A percentile compares a stretch with the other conserved stretches of the same genome.
These are phyloP conservation scores for Drosophila mojavensis DNA, from an alignment of 1,140 invertebrate genomes.

Conservation along the genomic window DNA sequence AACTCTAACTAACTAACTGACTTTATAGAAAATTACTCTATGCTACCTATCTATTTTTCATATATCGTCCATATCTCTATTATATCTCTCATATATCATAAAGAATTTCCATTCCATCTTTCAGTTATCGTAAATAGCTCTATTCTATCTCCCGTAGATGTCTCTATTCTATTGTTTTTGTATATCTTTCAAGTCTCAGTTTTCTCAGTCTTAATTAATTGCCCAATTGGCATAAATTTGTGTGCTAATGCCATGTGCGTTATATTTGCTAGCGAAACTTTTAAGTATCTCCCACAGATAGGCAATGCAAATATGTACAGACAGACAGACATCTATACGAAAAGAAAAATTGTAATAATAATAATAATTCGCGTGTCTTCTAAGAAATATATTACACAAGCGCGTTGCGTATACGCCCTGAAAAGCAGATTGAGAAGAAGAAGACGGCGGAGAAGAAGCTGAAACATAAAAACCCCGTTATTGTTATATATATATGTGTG, in stretches of 20 bases:
- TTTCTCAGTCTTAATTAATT: slow-evolving; percentile 11
- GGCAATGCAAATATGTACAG: slow-evolving; percentile 3
- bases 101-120: no score
- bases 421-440: slow-evolving; percentile 34
- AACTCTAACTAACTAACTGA: no score
- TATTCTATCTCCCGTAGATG: no score
- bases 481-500: neutral
- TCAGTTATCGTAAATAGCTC: no score
- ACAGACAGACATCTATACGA: neutral
- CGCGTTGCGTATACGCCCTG: slow-evolving; percentile 46
- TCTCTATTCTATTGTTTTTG: neutral
- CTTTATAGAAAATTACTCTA: no score
- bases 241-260: slow-evolving; percentile 14
- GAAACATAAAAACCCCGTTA: slow-evolving; percentile 11
- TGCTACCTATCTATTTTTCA: no score
- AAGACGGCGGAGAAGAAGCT: slow-evolving; percentile 16
- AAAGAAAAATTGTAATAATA: neutral
- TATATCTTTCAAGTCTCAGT: neutral
- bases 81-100: no score
- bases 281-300: slow-evolving; percentile 8
- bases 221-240: slow-evolving; percentile 14
- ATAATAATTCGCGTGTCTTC: slow-evolving; percentile 43
- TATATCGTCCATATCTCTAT: no score
- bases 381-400: slow-evolving; percentile 36
- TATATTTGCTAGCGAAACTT: slow-evolving; percentile 8